phyloP scores from a whole-genome alignment of 2,888 invertebrate genomes.

The Tenthredo notha region DNA sequence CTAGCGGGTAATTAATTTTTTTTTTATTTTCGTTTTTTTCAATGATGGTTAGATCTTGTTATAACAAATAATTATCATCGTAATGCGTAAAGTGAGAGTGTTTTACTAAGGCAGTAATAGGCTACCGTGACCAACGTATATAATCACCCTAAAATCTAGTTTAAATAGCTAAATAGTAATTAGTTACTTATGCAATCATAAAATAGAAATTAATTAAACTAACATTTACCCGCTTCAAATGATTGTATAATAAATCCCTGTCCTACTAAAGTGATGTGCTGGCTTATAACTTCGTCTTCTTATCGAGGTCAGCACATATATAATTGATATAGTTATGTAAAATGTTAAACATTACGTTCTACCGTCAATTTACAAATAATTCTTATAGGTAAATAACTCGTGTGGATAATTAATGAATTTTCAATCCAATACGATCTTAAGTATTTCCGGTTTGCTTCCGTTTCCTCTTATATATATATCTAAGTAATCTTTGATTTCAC shows the following conservation, averaged over 20 bases:
- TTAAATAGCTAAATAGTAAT: neutral
- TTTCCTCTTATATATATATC: neutral
- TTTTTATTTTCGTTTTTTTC: neutral
- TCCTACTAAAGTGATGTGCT: conserved; percentile 9
- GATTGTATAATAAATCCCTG: conserved; percentile 11
- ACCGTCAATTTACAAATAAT: neutral
- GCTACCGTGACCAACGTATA: neutral
- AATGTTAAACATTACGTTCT: neutral
- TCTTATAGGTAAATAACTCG: too few relatives aligned
- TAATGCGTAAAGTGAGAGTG: neutral
- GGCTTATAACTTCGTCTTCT: neutral
- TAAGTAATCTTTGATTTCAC: neutral
- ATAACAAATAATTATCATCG: neutral
- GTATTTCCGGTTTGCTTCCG: neutral
- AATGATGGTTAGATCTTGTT: neutral
- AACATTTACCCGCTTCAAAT: conserved; percentile 1
- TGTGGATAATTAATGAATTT: neutral
- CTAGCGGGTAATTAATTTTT: neutral
- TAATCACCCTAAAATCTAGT: neutral
- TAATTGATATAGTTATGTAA: neutral
- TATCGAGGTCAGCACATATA: conserved; percentile 13
- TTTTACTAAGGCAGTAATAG: neutral
- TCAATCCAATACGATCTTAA: neutral
- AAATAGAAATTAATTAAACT: neutral
- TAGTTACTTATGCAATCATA: conserved; percentile 5